Evolutionary conservation across 2,888 invertebrate genomes (phyloP).

Genomic region (Euplexia lucipara): DNA sequence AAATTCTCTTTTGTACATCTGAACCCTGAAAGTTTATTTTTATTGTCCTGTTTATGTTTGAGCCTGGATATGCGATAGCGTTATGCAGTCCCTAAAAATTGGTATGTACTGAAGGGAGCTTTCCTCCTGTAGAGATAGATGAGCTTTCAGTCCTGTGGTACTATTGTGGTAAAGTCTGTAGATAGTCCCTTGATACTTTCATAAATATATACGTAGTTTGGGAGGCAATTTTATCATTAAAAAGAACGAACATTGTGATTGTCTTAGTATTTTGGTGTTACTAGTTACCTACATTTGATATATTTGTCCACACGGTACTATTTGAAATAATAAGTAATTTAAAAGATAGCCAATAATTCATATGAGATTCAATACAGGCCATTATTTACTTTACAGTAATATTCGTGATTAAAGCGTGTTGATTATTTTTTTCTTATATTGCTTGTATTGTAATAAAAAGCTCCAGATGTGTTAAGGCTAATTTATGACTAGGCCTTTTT

Average conservation of each 20-base stretch:
- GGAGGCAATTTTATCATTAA: conserved; percentile 13
- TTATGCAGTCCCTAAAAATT: conserved; percentile 72
- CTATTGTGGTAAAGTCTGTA: conserved; percentile 42
- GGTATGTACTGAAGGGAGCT: conserved; percentile 77
- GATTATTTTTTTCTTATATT: neutral
- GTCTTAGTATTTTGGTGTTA: conserved; percentile 23
- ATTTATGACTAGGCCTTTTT: conserved; percentile 2
- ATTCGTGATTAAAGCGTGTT: neutral
- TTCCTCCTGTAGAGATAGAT: conserved; percentile 50
- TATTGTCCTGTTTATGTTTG: conserved; percentile 76
- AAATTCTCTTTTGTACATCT: conserved; percentile 54
- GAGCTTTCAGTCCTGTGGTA: conserved; percentile 53
- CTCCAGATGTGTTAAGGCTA: neutral
- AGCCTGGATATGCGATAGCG: conserved; percentile 80
- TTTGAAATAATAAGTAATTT: neutral
- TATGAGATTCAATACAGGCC: neutral
- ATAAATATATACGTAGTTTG: conserved; percentile 23
- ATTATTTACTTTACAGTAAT: neutral
- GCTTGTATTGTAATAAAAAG: neutral
- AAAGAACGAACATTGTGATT: conserved; percentile 8
- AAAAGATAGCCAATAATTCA: conserved; percentile 16
- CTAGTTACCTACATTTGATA: conserved; percentile 10
- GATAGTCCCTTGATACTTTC: conserved; percentile 34
- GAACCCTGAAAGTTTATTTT: conserved; percentile 68
- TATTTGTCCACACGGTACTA: neutral